A percentile compares a stretch with the other conserved stretches of the same genome.
Conservation (phyloP, 2,113 vertebrate genomes). For the Labeo rohita region DNA sequence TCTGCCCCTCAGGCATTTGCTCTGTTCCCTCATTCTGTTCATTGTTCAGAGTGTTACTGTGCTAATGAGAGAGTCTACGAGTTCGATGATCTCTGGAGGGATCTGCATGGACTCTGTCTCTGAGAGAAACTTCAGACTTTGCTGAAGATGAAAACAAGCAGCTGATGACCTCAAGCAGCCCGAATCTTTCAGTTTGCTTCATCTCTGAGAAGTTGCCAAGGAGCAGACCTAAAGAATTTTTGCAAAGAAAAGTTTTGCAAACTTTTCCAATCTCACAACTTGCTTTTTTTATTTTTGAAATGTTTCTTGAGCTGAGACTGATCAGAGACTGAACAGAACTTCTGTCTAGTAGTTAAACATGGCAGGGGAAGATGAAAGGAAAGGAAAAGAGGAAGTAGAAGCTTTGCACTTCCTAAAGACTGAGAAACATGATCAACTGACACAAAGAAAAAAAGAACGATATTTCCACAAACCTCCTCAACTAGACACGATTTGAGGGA, state of each 20-base stretch:
- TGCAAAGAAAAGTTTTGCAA: neutral
- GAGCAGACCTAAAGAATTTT: neutral
- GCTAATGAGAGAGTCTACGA: conserved; percentile 18
- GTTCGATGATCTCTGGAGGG: neutral
- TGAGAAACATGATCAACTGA: neutral
- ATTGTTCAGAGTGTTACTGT: neutral
- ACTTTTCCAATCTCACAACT: neutral
- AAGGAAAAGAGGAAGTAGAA: neutral
- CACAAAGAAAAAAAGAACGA: neutral
- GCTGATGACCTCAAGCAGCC: neutral
- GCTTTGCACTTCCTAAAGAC: neutral
- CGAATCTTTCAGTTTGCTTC: neutral
- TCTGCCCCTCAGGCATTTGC: neutral
- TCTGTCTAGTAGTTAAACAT: neutral
- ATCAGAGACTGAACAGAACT: neutral
- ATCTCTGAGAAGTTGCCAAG: neutral
- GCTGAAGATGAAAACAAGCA: neutral
- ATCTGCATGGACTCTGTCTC: neutral
- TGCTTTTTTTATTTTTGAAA: neutral
- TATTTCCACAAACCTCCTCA: neutral
- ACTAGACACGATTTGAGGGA: neutral
- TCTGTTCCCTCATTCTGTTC: neutral
- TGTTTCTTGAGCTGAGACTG: neutral
- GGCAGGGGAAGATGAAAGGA: neutral
- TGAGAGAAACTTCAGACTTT: neutral